These are phyloP conservation scores for Tinamus major DNA, from an alignment of 2,797 vertebrate genomes.

Conservation along the genomic window DNA sequence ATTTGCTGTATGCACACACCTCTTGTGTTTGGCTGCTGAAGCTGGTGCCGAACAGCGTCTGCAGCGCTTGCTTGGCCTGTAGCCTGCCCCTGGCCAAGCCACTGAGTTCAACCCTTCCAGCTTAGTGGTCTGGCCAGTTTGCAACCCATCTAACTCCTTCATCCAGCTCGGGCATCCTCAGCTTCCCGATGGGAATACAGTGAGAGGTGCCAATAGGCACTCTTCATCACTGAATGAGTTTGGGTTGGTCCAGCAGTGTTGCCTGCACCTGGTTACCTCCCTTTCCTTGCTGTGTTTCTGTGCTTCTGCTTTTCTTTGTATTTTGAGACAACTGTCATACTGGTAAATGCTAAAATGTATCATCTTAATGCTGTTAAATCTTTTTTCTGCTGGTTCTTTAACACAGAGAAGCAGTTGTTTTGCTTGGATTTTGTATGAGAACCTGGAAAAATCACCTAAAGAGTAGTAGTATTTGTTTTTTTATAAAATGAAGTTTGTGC, in stretches of 20 bases:
- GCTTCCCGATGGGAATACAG: not conserved
- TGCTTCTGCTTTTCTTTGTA: not conserved
- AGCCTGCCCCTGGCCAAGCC: not conserved
- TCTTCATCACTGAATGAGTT: not conserved
- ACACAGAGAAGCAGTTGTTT: not conserved
- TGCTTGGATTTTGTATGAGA: not conserved
- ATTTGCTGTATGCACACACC: not conserved
- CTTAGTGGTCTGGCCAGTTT: not conserved
- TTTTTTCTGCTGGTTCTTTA: not conserved
- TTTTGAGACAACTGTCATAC: not conserved
- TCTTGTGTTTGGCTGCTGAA: not conserved
- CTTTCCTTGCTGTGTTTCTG: not conserved
- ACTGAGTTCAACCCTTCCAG: not conserved
- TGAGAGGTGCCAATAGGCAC: fast-evolving
- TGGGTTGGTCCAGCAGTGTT: fast-evolving
- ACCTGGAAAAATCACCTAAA: not conserved
- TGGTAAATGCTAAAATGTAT: not conserved
- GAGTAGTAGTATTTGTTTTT: not conserved
- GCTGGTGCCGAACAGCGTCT: not conserved
- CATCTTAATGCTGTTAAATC: not conserved
- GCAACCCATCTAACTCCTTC: not conserved
- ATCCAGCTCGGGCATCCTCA: not conserved
- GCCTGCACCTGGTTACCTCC: not conserved
- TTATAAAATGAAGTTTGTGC: not conserved
- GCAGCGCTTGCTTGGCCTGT: not conserved